These are phyloP conservation scores for Lates japonicus DNA, from an alignment of 2,797 vertebrate genomes.

Conservation along the genomic window DNA sequence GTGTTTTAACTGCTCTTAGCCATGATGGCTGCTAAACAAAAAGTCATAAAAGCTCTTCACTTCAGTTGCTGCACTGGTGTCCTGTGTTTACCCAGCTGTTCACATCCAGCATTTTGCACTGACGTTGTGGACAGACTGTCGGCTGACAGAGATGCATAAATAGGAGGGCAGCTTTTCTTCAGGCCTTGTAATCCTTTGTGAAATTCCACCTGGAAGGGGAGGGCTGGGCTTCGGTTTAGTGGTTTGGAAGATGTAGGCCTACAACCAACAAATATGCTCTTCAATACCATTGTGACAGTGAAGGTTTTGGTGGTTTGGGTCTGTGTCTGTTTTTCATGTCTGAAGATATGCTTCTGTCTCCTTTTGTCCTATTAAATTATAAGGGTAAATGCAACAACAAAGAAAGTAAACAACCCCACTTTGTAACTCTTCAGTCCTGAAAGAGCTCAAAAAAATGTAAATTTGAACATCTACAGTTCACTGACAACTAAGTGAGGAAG, in stretches of 20 bases:
- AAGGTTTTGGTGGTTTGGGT: not conserved
- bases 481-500: not conserved
- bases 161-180: constrained; percentile 46
- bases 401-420: not conserved
- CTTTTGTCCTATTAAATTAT: not conserved
- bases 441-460: not conserved
- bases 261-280: constrained; percentile 3
- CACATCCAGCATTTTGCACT: not conserved
- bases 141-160: constrained; percentile 48
- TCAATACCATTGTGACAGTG: not conserved
- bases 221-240: constrained; percentile 1
- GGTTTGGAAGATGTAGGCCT: constrained; percentile 2
- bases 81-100: constrained; percentile 62
- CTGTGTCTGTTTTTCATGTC: not conserved
- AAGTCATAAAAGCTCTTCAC: constrained; percentile 59
- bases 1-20: constrained; percentile 41
- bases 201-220: constrained; percentile 10
- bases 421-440: not conserved
- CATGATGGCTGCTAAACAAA: constrained; percentile 27
- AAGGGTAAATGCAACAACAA: not conserved
- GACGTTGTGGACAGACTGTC: constrained; percentile 43
- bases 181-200: constrained; percentile 39
- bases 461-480: not conserved
- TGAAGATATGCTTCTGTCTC: not conserved
- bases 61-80: constrained; percentile 24